Percentiles rank a stretch among this genome's conserved stretches.
Conservation (phyloP, 1,140 invertebrate species). For the Pseudomyrmex cubaensis region DNA sequence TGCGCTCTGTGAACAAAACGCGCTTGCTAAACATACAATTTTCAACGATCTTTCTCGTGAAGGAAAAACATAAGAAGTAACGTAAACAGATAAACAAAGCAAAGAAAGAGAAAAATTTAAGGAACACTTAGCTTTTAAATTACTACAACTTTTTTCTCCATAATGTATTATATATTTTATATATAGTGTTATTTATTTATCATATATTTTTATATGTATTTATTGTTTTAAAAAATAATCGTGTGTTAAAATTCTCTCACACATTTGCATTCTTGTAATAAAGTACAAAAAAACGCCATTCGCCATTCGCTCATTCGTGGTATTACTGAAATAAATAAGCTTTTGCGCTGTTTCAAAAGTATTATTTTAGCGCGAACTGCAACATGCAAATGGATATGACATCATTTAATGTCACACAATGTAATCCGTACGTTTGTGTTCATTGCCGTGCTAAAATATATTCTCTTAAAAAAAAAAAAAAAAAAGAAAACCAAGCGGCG, state of each 20-base stretch:
- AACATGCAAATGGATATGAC: not conserved
- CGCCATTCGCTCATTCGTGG: not conserved
- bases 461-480: slow-evolving; percentile 12
- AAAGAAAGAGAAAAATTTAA: no score
- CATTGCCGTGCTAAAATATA: slow-evolving; percentile 10
- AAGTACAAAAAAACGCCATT: not conserved
- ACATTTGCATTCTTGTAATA: no score
- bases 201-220: no score
- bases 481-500: no score
- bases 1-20: slow-evolving; percentile 2
- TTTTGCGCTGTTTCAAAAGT: not conserved
- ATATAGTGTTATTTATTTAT: no score
- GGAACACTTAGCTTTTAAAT: no score
- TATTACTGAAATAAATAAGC: not conserved
- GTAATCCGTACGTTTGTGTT: not conserved
- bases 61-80: no score
- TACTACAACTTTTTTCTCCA: no score
- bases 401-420: not conserved
- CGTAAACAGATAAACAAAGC: no score
- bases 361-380: not conserved
- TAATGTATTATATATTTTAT: no score
- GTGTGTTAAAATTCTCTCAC: no score
- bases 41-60: not conserved
- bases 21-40: not conserved
- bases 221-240: no score